A percentile compares a stretch with the other conserved stretches of the same genome.
These are phyloP conservation scores for Cyclopterus lumpus DNA, from an alignment of 2,797 vertebrate genomes.

Conservation along the genomic window DNA sequence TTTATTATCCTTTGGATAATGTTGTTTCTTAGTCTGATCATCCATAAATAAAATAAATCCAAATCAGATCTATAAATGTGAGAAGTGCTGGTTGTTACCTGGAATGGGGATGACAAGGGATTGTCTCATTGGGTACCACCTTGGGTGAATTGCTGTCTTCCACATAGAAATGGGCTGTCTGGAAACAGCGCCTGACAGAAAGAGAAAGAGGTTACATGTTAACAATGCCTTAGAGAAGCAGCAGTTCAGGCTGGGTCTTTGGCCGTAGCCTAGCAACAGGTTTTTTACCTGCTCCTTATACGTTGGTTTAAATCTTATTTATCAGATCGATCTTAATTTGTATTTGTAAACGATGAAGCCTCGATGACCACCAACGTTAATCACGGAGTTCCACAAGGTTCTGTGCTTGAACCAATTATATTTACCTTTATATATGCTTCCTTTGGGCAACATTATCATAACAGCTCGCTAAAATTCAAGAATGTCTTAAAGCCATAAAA, in stretches of 20 bases:
- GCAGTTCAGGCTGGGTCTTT: background rate
- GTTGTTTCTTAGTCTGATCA: background rate
- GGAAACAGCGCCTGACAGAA: conserved; percentile 91
- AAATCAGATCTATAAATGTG: background rate
- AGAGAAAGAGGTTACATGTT: conserved; percentile 13
- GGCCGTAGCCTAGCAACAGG: background rate
- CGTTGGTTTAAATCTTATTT: too few species aligned
- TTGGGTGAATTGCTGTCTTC: conserved; percentile 93
- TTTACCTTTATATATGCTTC: too few species aligned
- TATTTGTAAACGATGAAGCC: too few species aligned
- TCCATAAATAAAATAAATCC: background rate
- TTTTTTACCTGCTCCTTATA: background rate
- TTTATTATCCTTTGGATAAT: background rate
- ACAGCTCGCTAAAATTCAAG: too few species aligned
- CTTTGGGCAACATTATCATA: too few species aligned
- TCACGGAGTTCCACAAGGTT: too few species aligned
- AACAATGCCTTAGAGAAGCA: background rate
- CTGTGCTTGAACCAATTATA: too few species aligned
- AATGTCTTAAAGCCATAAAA: too few species aligned
- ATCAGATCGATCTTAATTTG: too few species aligned
- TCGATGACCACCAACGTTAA: too few species aligned
- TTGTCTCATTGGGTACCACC: conserved; percentile 92
- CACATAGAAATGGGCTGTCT: conserved; percentile 95
- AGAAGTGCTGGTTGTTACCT: conserved; percentile 81
- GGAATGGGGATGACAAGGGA: conserved; percentile 92